Percentiles rank a stretch among this genome's conserved stretches.
Evolutionary conservation across 1,140 invertebrate species (phyloP).

Genomic region (Diploscapter pachys): DNA sequence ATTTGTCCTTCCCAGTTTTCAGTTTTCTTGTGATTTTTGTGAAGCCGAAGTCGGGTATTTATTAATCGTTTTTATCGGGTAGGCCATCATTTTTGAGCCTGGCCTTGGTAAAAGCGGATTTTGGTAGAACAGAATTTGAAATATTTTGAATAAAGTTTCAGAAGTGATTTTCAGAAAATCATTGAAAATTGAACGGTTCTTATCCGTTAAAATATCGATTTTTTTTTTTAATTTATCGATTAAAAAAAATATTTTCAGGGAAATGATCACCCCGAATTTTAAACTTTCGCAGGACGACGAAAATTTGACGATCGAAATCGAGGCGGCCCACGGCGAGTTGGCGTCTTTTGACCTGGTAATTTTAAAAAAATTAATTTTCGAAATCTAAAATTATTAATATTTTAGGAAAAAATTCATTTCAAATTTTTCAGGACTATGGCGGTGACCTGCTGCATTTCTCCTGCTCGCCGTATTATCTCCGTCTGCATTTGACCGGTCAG

Average conservation of each 20-base stretch:
- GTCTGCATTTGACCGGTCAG: conserved; percentile 18
- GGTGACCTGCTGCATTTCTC: conserved; percentile 28
- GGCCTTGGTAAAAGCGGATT: too few species aligned
- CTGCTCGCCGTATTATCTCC: conserved; percentile 27
- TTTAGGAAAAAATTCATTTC: too few species aligned
- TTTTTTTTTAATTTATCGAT: not conserved
- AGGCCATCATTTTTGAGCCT: too few species aligned
- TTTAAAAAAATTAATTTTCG: too few species aligned
- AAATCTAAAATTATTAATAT: too few species aligned
- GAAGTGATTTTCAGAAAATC: not conserved
- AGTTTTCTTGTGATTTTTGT: too few species aligned
- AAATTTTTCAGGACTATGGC: conserved; percentile 1
- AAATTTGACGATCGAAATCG: conserved; percentile 21
- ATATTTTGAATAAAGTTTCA: not conserved
- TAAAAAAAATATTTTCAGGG: not conserved
- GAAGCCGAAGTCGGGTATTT: too few species aligned
- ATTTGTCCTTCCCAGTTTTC: too few species aligned
- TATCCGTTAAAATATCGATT: not conserved
- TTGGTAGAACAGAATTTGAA: too few species aligned
- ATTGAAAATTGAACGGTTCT: not conserved
- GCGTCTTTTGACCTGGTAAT: conserved; percentile 12
- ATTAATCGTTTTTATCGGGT: too few species aligned
- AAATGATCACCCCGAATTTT: conserved; percentile 33
- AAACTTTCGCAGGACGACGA: conserved; percentile 26
- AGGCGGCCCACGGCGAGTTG: conserved; percentile 22